phyloP scores from a whole-genome alignment of 2,888 invertebrate genomes.

The Galeruca laticollis region DNA sequence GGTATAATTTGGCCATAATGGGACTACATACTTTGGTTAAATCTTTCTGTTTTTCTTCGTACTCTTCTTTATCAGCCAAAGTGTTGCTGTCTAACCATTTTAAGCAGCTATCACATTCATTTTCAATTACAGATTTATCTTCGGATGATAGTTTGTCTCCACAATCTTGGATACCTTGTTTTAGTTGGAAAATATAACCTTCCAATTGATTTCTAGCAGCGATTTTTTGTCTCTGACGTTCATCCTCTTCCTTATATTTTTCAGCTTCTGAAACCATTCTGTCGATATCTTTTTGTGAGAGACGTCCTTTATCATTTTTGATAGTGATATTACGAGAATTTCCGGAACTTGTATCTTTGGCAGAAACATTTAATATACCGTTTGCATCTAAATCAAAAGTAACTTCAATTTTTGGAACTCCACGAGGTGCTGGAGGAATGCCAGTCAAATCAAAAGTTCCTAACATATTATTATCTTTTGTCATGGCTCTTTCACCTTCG shows the following conservation, averaged over 20 bases:
- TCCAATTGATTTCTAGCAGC: constrained; percentile 80
- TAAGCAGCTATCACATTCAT: constrained; percentile 72
- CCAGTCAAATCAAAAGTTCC: constrained; percentile 77
- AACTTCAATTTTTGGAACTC: constrained; percentile 77
- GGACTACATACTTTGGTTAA: constrained; percentile 67
- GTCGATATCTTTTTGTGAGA: constrained; percentile 86
- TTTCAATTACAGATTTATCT: constrained; percentile 64
- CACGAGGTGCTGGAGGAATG: constrained; percentile 78
- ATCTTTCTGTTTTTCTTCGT: constrained; percentile 72
- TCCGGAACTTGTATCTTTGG: constrained; percentile 72
- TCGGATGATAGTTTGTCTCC: constrained; percentile 73
- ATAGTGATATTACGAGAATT: constrained; percentile 82
- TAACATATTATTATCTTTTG: constrained; percentile 81
- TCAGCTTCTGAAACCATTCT: constrained; percentile 83
- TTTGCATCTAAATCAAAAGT: constrained; percentile 82
- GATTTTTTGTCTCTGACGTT: constrained; percentile 76
- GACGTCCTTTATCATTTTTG: constrained; percentile 84
- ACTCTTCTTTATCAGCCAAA: constrained; percentile 76
- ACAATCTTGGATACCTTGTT: constrained; percentile 77
- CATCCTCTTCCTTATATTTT: constrained; percentile 79
- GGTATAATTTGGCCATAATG: constrained; percentile 73
- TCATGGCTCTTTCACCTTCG: constrained; percentile 84
- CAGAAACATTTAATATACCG: constrained; percentile 74
- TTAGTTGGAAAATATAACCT: constrained; percentile 76
- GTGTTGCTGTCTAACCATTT: constrained; percentile 78